Base-by-base conservation (phyloP, 2,113 vertebrate genomes). In the Sisor rabdophorus region DNA sequence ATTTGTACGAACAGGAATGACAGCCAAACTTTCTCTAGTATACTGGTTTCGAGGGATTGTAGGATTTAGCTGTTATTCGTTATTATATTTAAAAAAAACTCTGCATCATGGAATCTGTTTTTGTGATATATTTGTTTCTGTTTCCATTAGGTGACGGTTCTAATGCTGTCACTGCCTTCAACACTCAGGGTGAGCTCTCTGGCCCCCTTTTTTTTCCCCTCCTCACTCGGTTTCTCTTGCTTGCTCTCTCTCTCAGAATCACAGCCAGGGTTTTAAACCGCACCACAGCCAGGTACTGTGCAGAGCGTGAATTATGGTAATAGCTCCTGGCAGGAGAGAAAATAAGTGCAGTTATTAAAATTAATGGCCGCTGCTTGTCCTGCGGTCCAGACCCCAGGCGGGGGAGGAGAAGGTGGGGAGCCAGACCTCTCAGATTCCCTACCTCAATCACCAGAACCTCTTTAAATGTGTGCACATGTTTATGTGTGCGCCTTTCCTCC, bases 331-430 rank as follows among this genome's bases (percentile, higher is more conserved):
- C 85, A 86, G 83, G 73, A 83, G 81, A 79, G 85, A 87, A 82
- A 88, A 85, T 87, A 84, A 84, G 81, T 84, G 80, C 84, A 85
- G 86, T 87, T 91, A 86, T 85, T 85, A 85, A 87, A 88, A 87
- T 85, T 1, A 86, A 89, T 84, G 79, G 81, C 65, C 71, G 80
- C 82, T 76, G 83, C 84, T 85, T 64, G 82, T 88, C 75, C 80
- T 84, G 80, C 53, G 80, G 81, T 85, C 82, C 56, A 40, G 77
- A 72, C 80, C 82, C 80, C 63, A 80, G 78, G 73, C 69, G 73
- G 75, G 79, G 80, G 65, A 69, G 71, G 24, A 71, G 36, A 76
- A 59, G 36, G 68, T 77, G 74, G 71, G 50, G 74, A 73, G 81
- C 81, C 81, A 60, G 67, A 81, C 53, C 81, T 82, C 84, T 65